phyloP scores from a whole-genome alignment of 2,797 vertebrate species.

The Rhinella marina region DNA sequence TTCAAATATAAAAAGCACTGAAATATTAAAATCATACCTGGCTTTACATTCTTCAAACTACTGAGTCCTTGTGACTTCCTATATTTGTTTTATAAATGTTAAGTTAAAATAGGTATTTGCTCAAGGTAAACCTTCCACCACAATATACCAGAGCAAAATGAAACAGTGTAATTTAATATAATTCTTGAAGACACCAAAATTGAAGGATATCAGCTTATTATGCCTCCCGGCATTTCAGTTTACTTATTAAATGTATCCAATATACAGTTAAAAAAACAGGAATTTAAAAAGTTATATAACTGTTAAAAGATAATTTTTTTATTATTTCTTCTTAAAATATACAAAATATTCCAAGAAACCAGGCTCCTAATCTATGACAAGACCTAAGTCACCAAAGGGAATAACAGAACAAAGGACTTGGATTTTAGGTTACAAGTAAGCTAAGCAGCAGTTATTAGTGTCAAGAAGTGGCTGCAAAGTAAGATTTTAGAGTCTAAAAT shows the following conservation, averaged over 20 bases:
- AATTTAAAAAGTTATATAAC: background rate
- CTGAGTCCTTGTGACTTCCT: background rate
- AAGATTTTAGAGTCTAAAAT: too few species aligned
- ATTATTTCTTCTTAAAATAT: too few species aligned
- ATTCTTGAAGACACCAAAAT: slow-evolving; percentile 19
- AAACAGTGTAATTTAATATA: slow-evolving; percentile 7
- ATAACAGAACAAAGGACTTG: too few species aligned
- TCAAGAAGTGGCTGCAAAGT: too few species aligned
- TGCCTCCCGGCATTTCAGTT: slow-evolving; percentile 12
- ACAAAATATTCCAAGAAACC: too few species aligned
- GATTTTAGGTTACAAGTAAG: too few species aligned
- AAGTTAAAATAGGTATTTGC: slow-evolving; percentile 44
- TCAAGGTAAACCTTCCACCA: slow-evolving; percentile 31
- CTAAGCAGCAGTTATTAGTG: too few species aligned
- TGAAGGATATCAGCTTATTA: slow-evolving; percentile 16
- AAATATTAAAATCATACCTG: slow-evolving; percentile 11
- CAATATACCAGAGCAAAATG: background rate
- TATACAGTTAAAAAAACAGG: background rate
- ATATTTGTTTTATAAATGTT: slow-evolving; percentile 46
- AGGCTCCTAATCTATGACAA: too few species aligned
- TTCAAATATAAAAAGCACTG: background rate
- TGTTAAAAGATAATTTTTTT: too few species aligned
- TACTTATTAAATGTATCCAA: slow-evolving; percentile 1
- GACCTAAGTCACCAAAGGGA: too few species aligned
- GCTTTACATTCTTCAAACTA: slow-evolving; percentile 21